Evolutionary conservation across 2,113 vertebrate species (phyloP).

Genomic region (Leptodactylus fuscus): DNA sequence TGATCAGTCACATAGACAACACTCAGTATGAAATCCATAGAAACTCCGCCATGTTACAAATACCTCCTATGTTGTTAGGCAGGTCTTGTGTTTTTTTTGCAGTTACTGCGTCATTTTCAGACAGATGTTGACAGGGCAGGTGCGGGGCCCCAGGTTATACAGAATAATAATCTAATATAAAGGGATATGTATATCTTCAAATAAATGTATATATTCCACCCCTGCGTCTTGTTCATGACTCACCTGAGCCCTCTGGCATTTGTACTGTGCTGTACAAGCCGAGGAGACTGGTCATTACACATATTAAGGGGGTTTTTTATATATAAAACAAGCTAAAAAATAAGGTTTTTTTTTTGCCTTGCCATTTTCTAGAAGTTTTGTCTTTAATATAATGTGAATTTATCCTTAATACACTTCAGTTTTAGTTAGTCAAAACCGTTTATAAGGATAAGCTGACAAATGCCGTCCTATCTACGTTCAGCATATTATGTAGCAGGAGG

Average conservation of each 20-base stretch:
- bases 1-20: not conserved
- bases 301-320: too few species aligned
- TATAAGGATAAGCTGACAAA: too few species aligned
- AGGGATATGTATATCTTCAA: constrained; percentile 24
- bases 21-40: not conserved
- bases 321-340: too few species aligned
- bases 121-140: constrained; percentile 14
- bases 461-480: too few species aligned
- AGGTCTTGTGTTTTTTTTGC: not conserved
- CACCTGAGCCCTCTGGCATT: constrained; percentile 23
- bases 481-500: too few species aligned
- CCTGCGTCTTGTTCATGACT: constrained; percentile 26
- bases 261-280: not conserved
- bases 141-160: constrained; percentile 43
- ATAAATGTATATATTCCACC: constrained; percentile 21
- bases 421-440: too few species aligned
- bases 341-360: too few species aligned
- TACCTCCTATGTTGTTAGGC: not conserved
- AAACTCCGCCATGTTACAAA: not conserved
- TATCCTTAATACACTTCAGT: too few species aligned
- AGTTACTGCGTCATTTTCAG: constrained; percentile 25
- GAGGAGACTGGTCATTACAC: not conserved
- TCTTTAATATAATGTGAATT: too few species aligned
- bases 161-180: constrained; percentile 40
- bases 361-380: too few species aligned